Conservation (phyloP, 2,797 vertebrate species). For the Lutjanus campechanus region DNA sequence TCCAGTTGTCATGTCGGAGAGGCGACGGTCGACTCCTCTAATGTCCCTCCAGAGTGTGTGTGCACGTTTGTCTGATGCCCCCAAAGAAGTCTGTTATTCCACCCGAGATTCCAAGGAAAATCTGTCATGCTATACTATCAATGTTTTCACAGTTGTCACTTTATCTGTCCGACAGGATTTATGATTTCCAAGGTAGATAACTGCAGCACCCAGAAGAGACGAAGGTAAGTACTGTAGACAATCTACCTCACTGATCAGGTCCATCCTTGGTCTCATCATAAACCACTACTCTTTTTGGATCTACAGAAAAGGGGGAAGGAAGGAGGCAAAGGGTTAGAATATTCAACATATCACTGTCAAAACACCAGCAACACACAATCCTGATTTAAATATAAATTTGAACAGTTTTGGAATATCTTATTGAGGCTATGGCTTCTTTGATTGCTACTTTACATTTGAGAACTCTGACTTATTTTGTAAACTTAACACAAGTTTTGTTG, state of each 20-base stretch:
- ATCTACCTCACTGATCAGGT: conserved; percentile 81
- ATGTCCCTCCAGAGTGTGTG: conserved; percentile 53
- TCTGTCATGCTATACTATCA: conserved; percentile 75
- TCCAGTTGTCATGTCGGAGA: conserved; percentile 71
- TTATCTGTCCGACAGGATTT: conserved; percentile 70
- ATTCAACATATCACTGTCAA: background rate
- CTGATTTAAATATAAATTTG: background rate
- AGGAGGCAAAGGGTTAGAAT: background rate
- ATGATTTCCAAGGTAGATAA: conserved; percentile 71
- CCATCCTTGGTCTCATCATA: conserved; percentile 82
- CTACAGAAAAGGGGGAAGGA: conserved; percentile 50
- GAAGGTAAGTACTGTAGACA: conserved; percentile 65
- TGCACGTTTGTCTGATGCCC: conserved; percentile 58
- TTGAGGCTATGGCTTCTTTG: background rate
- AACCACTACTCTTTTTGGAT: conserved; percentile 86
- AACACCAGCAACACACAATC: background rate
- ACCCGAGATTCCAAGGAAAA: conserved; percentile 66
- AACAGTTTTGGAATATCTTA: too few species aligned
- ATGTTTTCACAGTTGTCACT: conserved; percentile 82
- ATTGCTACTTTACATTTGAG: too few species aligned
- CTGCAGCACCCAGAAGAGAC: conserved; percentile 73
- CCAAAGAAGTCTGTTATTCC: conserved; percentile 64
- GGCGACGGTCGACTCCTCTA: conserved; percentile 70
- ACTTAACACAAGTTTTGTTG: background rate
- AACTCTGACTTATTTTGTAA: too few species aligned